phyloP scores from a whole-genome alignment of 2,797 vertebrate genomes.

The Sciurus vulgaris region DNA sequence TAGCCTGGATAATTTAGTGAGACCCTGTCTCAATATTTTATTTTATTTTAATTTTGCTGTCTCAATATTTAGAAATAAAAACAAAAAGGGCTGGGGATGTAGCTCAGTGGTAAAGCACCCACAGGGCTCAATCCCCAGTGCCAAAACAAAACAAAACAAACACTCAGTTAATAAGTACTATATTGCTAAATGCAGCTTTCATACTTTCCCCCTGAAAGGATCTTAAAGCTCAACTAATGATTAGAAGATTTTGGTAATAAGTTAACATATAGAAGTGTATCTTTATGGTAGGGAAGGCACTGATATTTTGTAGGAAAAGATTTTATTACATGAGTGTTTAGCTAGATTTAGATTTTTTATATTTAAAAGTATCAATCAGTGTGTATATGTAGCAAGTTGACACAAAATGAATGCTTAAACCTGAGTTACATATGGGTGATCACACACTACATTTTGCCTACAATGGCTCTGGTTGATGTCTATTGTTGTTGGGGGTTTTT shows the following conservation, averaged over 20 bases:
- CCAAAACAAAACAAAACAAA: no score
- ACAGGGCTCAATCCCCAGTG: no score
- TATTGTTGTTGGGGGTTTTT: neutral
- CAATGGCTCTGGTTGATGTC: neutral
- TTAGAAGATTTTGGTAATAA: constrained; percentile 35
- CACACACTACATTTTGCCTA: neutral
- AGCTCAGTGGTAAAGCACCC: no score
- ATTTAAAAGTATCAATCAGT: neutral
- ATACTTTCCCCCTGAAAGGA: neutral
- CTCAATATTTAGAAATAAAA: no score
- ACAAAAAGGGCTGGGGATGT: no score
- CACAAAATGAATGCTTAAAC: neutral
- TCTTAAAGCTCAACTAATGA: constrained; percentile 28
- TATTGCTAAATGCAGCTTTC: constrained; percentile 10
- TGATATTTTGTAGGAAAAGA: constrained; percentile 1
- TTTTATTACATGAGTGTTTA: neutral
- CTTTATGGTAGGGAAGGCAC: neutral
- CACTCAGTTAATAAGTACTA: no score
- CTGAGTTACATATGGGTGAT: neutral
- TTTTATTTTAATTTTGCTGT: no score
- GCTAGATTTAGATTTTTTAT: constrained; percentile 40
- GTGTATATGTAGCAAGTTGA: neutral
- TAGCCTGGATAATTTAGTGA: no score
- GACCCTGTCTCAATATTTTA: no score
- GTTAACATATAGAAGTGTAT: constrained; percentile 14